Base-by-base conservation (phyloP, 2,113 vertebrate genomes). In the Esox niger region DNA sequence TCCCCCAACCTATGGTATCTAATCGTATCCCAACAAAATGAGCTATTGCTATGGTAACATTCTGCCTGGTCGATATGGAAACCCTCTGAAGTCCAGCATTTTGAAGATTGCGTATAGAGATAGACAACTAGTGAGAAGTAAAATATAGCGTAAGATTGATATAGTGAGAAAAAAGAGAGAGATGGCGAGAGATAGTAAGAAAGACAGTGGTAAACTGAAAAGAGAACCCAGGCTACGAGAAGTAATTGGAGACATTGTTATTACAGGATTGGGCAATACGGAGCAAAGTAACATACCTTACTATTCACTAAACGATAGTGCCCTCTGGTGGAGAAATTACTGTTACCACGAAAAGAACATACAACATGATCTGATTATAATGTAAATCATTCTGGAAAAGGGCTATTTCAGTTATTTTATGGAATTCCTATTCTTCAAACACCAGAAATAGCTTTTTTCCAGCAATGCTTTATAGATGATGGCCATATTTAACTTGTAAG, bases 11-110 rank as follows among this genome's bases (percentile, higher is more conserved):
- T 38, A 2, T 82, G 83, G 79, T 82, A 79, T 61, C 82, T 54
- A 73, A 78, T 83, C 84, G 84, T 84, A 82, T 84, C 86, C 84
- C 84, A 30, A 27, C 88, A 86, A 84, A 82, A 86, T 84, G 86
- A 88, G 88, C 87, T 74, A 87, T 90, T 88, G 88, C 88, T 87
- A 90, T 90, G 88, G 88, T 88, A 90, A 90, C 87, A 83, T 84
- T 83, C 77, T 74, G 82, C 80, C 76, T 73, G 82, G 88, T 90
- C 86, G 86, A 90, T 87, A 88, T 90, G 88, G 88, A 87, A 90
- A 90, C 88, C 83, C 84, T 79, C 83, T 82, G 80, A 82, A 77
- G 87, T 88, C 87, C 88, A 90, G 84, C 29, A 33, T 56, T 21
- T 25, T 25, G 26, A n/a, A 60, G 20, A 60, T 30, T 6, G 29